Conservation (phyloP, 2,888 invertebrate species). For the Masnerella sp. region DNA sequence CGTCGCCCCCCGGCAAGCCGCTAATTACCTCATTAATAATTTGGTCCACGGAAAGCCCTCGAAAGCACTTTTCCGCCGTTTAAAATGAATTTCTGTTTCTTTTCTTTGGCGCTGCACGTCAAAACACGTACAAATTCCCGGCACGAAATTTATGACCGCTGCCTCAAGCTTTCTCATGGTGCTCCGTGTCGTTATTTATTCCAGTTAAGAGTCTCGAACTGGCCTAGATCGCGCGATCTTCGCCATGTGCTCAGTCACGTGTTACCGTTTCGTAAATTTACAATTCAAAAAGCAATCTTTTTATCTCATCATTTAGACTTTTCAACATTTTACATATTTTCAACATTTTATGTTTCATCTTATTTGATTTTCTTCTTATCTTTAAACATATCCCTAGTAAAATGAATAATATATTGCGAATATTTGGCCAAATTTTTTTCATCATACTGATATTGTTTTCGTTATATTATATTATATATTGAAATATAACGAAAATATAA, state of each 20-base stretch:
- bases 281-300: background rate
- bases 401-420: too few relatives aligned
- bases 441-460: too few relatives aligned
- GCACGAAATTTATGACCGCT: conserved; percentile 30
- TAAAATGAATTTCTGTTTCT: conserved; percentile 42
- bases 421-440: too few relatives aligned
- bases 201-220: conserved; percentile 37
- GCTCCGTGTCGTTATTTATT: conserved; percentile 51
- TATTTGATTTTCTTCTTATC: too few relatives aligned
- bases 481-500: too few relatives aligned
- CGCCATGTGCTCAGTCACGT: conserved; percentile 33
- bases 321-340: too few relatives aligned
- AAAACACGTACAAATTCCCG: conserved; percentile 44
- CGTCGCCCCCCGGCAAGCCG: background rate
- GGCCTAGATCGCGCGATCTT: conserved; percentile 50
- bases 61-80: conserved; percentile 21
- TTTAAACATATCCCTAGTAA: too few relatives aligned
- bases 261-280: conserved; percentile 1
- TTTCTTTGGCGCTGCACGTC: conserved; percentile 32
- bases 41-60: conserved; percentile 20
- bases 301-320: too few relatives aligned
- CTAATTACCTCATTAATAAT: conserved; percentile 43
- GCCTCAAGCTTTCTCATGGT: conserved; percentile 47
- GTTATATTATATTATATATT: too few relatives aligned
- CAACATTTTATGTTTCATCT: too few relatives aligned